A percentile compares a stretch with the other conserved stretches of the same genome.
Evolutionary conservation across 2,113 vertebrate species (phyloP).

Genomic region (Chauna torquata): DNA sequence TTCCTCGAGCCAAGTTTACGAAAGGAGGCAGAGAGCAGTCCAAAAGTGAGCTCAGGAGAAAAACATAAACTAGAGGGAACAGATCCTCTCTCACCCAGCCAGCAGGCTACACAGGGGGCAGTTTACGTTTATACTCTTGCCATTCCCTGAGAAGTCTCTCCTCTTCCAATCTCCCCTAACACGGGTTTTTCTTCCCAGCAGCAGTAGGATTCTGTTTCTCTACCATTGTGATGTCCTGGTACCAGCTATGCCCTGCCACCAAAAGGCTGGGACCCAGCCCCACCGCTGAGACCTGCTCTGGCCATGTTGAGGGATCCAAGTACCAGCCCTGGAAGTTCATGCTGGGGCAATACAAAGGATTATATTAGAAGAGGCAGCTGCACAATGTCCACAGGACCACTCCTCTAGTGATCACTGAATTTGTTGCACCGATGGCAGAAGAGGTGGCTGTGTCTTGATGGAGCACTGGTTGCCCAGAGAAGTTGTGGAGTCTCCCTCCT

Average conservation of each 20-base stretch:
- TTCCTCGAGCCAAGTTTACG: neutral
- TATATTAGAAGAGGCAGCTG: neutral
- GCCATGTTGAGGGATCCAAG: neutral
- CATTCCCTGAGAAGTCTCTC: neutral
- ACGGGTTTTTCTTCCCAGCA: neutral
- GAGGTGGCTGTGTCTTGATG: neutral
- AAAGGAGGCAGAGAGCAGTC: neutral
- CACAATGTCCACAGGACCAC: accelerated
- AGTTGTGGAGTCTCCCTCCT: too few species aligned
- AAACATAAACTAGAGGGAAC: neutral
- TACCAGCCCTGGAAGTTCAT: neutral
- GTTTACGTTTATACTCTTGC: neutral
- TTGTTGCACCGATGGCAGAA: accelerated
- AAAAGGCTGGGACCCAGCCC: neutral
- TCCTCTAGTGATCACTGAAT: neutral
- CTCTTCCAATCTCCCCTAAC: neutral
- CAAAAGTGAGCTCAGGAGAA: neutral
- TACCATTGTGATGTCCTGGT: neutral
- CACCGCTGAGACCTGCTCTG: neutral
- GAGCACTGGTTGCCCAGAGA: too few species aligned
- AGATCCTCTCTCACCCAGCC: neutral
- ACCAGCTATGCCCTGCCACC: accelerated
- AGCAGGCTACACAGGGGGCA: neutral
- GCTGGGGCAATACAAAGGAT: neutral
- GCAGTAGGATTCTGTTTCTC: neutral